Conservation (phyloP, 2,113 vertebrate genomes). For the Malurus cyaneus region DNA sequence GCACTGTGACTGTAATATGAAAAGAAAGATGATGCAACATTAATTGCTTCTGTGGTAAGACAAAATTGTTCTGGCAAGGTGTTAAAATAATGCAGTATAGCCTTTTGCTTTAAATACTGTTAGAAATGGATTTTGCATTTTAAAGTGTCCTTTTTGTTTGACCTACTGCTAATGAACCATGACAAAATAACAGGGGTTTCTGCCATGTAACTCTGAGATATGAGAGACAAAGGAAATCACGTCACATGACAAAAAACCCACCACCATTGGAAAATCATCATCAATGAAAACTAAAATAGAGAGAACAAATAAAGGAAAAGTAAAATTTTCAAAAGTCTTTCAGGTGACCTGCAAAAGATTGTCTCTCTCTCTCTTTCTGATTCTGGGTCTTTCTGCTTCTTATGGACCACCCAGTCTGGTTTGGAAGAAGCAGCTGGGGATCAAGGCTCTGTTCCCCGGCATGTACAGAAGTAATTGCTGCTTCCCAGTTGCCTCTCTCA, state of each 20-base stretch:
- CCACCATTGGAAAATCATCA: background rate
- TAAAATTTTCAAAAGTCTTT: background rate
- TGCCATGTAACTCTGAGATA: background rate
- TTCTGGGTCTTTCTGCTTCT: background rate
- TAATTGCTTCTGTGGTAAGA: constrained; percentile 15
- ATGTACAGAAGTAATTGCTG: background rate
- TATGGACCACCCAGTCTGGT: background rate
- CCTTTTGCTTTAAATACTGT: background rate
- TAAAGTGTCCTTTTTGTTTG: background rate
- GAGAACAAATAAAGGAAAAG: background rate
- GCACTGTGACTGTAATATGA: background rate
- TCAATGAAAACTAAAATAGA: background rate
- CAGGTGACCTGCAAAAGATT: background rate
- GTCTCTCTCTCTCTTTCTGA: background rate
- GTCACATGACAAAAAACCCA: background rate
- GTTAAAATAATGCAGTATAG: background rate
- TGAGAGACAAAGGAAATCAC: background rate
- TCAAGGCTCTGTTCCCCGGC: background rate
- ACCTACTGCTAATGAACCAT: background rate
- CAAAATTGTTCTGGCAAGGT: background rate
- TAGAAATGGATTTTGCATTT: background rate
- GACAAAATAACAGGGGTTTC: background rate
- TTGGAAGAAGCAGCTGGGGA: background rate
- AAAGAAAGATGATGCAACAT: constrained; percentile 13
- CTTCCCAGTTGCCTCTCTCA: background rate